These are phyloP conservation scores for Bos taurus DNA, from an alignment of 2,113 vertebrate genomes.

Conservation along the genomic window DNA sequence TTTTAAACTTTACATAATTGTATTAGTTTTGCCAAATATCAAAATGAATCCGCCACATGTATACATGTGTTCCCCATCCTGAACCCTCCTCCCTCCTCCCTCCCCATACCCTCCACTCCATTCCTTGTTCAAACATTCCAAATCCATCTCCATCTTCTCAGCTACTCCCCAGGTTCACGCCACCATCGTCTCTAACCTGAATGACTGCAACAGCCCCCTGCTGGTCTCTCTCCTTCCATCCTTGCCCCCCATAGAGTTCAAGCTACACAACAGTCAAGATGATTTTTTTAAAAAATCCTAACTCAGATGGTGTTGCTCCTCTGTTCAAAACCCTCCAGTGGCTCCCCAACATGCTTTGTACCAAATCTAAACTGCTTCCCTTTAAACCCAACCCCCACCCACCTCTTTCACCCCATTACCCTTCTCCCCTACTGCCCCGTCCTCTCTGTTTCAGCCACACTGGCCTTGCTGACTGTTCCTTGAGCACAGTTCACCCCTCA, in stretches of 20 bases:
- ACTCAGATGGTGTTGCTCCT: background rate
- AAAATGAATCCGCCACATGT: too few relatives aligned
- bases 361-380: constrained; percentile 5
- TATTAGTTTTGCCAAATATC: too few relatives aligned
- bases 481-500: background rate
- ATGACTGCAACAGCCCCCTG: background rate
- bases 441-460: background rate
- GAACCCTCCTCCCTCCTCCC: too few relatives aligned
- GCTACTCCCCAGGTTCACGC: background rate
- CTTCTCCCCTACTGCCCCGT: background rate
- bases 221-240: background rate
- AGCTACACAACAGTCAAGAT: background rate
- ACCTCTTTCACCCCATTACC: background rate
- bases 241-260: background rate
- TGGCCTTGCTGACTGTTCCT: background rate
- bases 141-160: background rate
- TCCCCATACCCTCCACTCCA: background rate
- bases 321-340: background rate
- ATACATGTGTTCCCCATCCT: too few relatives aligned
- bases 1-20: too few relatives aligned
- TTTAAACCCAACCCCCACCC: background rate
- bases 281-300: background rate
- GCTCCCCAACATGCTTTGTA: background rate
- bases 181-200: background rate
- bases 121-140: background rate